Evolutionary conservation across 1,140 invertebrate genomes (phyloP).

Genomic region (Leptinotarsa undecemlineata): DNA sequence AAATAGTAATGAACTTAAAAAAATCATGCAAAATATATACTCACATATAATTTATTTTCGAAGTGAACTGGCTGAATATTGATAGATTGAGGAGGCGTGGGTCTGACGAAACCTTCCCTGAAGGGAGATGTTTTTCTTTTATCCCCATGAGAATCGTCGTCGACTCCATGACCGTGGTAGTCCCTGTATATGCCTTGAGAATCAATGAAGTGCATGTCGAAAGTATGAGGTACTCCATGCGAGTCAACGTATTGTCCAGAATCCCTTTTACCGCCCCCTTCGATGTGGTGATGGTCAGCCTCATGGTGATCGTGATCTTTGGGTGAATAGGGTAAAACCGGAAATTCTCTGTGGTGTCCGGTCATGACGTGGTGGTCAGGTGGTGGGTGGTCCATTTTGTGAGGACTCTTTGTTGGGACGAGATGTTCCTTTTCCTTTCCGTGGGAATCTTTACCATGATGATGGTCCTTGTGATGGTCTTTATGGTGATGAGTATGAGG

Average conservation of each 20-base stretch:
- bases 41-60: constrained; percentile 44
- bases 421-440: constrained; percentile 27
- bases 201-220: constrained; percentile 53
- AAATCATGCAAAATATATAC: not conserved
- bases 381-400: not conserved
- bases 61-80: constrained; percentile 44
- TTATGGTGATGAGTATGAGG: constrained; percentile 55
- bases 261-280: constrained; percentile 44
- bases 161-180: constrained; percentile 50
- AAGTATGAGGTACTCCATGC: constrained; percentile 49
- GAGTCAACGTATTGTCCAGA: constrained; percentile 50
- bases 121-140: constrained; percentile 40
- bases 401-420: constrained; percentile 23
- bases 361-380: not conserved
- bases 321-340: constrained; percentile 48
- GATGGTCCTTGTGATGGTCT: constrained; percentile 44
- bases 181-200: constrained; percentile 52
- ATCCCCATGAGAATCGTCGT: constrained; percentile 28
- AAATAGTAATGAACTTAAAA: not conserved
- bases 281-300: constrained; percentile 27
- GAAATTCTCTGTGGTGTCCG: constrained; percentile 39
- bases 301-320: constrained; percentile 39
- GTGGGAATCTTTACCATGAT: constrained; percentile 39
- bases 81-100: constrained; percentile 49
- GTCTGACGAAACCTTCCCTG: constrained; percentile 37